phyloP scores from a whole-genome alignment of 2,888 invertebrate species.

The Megaustenia siamemsis region DNA sequence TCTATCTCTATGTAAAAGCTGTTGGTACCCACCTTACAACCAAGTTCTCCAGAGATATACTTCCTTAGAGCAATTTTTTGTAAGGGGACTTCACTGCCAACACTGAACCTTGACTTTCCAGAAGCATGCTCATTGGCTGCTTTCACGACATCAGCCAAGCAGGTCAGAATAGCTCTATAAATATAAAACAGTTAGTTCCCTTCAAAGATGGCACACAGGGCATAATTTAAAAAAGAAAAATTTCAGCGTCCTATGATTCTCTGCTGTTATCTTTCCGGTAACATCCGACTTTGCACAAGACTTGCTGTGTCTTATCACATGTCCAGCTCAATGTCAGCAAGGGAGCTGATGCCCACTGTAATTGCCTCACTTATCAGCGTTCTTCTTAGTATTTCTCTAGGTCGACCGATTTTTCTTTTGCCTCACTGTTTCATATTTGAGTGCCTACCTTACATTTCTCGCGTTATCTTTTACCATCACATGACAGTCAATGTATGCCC shows the following conservation, averaged over 20 bases:
- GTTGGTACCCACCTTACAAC: constrained; percentile 65
- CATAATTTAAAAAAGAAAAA: too few relatives aligned
- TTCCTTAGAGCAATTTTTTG: constrained; percentile 73
- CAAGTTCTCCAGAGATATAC: constrained; percentile 74
- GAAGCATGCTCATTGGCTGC: constrained; percentile 36
- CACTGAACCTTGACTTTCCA: constrained; percentile 48
- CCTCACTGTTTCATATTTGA: too few relatives aligned
- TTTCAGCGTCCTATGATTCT: not conserved
- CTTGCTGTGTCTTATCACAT: not conserved
- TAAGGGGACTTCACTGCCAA: constrained; percentile 56
- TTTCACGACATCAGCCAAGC: constrained; percentile 54
- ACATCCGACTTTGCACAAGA: not conserved
- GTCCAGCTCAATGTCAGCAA: too few relatives aligned
- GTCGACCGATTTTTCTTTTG: too few relatives aligned
- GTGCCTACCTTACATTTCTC: too few relatives aligned
- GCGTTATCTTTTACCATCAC: too few relatives aligned
- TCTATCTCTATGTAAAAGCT: too few relatives aligned
- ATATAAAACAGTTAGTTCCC: not conserved
- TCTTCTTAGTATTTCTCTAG: too few relatives aligned
- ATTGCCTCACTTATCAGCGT: too few relatives aligned
- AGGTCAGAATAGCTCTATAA: constrained; percentile 50
- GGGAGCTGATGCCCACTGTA: too few relatives aligned
- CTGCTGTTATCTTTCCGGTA: too few relatives aligned
- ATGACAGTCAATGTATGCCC: too few relatives aligned
- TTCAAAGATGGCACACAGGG: not conserved